Evolutionary conservation across 1,140 invertebrate species (phyloP), one percentile per base, ranked within the genome.

Genomic region (Brachionus manjavacas): DNA sequence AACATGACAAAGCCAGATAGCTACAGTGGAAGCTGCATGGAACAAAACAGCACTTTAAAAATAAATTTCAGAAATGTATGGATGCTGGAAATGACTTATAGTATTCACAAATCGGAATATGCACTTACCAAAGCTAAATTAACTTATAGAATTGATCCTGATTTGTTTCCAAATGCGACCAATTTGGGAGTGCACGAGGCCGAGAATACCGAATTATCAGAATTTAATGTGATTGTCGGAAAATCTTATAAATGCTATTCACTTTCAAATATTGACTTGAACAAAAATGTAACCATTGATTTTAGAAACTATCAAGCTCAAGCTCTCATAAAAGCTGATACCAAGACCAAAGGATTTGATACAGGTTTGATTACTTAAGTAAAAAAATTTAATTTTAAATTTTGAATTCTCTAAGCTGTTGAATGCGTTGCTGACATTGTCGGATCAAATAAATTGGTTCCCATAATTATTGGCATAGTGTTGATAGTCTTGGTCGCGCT

Each of bases 381-480:
- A 35, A 35, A 35, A 31, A 35, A 35, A 35, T 6, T 7, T 35
- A 35, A 3, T 35, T 35, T 6, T 6, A 35, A 35, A 43, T 31
- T 55, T 6, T 41, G 3, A 83, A 23, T 39, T 12, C 3, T 16
- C 43, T 43, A n/a, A 83, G 81, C 60, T 35, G 31, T 68, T 35
- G 81, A 68, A 46, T 83, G 81, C 20, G 35, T 60, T 20, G 81
- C 41, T 49, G 81, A 83, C 43, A 70, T 70, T n/a, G 46, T 52
- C 1, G 41, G 41, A 20, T 31, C 60, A 25, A 68, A 35, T 16
- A 95, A 97, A 88, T 92, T 95, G 60, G 95, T 98, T 60, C 96
- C 96, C 16, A 97, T 98, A 87, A 95, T 95, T 70, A 96, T 98
- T 74, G 96, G 96, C 3, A 94, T 94, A 88, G 94, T 94, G 66